Conservation (phyloP, 2,797 vertebrate species). For the Microctenopoma stevenorrisi region DNA sequence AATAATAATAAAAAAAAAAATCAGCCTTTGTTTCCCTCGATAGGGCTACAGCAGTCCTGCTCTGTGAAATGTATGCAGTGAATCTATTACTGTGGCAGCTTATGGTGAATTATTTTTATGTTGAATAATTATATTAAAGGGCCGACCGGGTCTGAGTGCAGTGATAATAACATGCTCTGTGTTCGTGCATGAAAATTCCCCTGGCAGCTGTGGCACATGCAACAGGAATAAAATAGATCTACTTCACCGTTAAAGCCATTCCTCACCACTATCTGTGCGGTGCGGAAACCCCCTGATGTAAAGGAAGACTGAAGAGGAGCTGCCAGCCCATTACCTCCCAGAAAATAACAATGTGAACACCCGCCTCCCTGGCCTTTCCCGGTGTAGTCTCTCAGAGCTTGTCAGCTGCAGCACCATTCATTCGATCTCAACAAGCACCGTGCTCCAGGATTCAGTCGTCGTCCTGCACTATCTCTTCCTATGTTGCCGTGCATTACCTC, state of each 20-base stretch:
- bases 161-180: slow-evolving; percentile 25
- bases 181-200: slow-evolving; percentile 37
- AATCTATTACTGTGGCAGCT: slow-evolving; percentile 62
- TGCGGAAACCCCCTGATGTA: slow-evolving; percentile 26
- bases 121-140: slow-evolving; percentile 57
- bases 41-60: slow-evolving; percentile 49
- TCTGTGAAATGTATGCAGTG: slow-evolving; percentile 57
- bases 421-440: slow-evolving; percentile 79
- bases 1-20: slow-evolving; percentile 39
- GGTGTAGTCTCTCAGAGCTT: slow-evolving; percentile 75
- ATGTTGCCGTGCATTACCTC: slow-evolving; percentile 61
- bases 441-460: slow-evolving; percentile 71
- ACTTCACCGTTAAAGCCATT: slow-evolving; percentile 38
- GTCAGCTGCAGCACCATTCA: slow-evolving; percentile 81
- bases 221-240: slow-evolving; percentile 43
- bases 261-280: slow-evolving; percentile 32
- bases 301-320: slow-evolving; percentile 78
- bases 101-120: slow-evolving; percentile 61
- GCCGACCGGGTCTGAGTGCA: slow-evolving; percentile 43
- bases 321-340: slow-evolving; percentile 79
- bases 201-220: slow-evolving; percentile 6
- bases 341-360: slow-evolving; percentile 79
- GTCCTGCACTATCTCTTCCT: slow-evolving; percentile 60
- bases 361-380: slow-evolving; percentile 65
- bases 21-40: slow-evolving; percentile 57